Conservation (phyloP, 2,888 invertebrate species). For the Patella ulyssiponensis region DNA sequence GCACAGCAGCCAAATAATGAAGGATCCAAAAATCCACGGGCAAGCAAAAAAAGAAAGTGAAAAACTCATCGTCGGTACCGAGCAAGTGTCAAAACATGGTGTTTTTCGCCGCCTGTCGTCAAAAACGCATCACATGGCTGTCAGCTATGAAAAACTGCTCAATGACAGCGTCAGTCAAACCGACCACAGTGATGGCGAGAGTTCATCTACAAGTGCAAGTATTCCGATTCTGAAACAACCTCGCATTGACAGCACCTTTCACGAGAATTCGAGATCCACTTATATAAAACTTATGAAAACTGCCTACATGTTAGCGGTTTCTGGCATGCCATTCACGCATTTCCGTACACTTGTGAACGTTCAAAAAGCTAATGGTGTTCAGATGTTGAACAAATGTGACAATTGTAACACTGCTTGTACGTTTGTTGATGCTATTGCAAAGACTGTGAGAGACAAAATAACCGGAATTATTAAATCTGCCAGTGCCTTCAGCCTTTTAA, state of each 20-base stretch:
- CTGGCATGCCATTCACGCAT: neutral
- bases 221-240: neutral
- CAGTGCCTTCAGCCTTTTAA: neutral
- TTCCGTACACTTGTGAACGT: neutral
- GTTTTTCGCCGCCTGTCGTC: too few relatives aligned
- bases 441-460: neutral
- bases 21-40: too few relatives aligned
- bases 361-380: slow-evolving; percentile 6
- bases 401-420: neutral
- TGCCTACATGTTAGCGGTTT: neutral
- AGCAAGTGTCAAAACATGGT: too few relatives aligned
- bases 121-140: too few relatives aligned
- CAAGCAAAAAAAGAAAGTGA: too few relatives aligned
- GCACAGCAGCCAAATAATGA: too few relatives aligned
- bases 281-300: neutral
- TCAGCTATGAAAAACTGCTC: too few relatives aligned
- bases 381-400: neutral
- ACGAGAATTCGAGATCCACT: neutral
- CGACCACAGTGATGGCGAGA: neutral
- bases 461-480: neutral
- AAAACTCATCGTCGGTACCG: too few relatives aligned
- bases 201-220: neutral
- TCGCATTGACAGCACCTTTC: neutral
- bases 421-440: neutral
- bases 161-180: neutral